phyloP scores from a whole-genome alignment of 1,140 invertebrate genomes.

The Zaprionus africanus region DNA sequence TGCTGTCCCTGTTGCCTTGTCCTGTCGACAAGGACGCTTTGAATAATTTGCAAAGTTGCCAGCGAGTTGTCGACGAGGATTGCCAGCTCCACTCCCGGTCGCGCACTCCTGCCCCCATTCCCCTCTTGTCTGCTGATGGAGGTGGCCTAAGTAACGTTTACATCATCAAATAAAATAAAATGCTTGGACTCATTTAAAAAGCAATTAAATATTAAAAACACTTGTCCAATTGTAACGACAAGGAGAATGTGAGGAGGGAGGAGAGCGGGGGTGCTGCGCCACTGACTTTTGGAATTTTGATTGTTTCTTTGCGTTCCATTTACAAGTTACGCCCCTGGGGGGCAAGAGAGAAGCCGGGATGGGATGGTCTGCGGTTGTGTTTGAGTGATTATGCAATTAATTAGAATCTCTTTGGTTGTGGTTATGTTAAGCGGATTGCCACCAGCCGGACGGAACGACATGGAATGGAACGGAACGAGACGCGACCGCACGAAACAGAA shows the following conservation, averaged over 20 bases:
- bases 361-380: constrained; percentile 58
- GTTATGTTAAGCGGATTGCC: constrained; percentile 47
- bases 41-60: constrained; percentile 78
- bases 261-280: neutral
- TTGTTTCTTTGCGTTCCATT: constrained; percentile 75
- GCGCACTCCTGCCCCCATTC: neutral
- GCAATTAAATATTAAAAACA: constrained; percentile 83
- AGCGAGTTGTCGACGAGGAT: constrained; percentile 38
- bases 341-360: neutral
- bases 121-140: constrained; percentile 21
- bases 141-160: constrained; percentile 76
- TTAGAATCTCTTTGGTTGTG: constrained; percentile 67
- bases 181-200: constrained; percentile 81
- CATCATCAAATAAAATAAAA: constrained; percentile 82
- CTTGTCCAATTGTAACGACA: constrained; percentile 63
- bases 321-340: constrained; percentile 45
- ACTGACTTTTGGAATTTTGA: constrained; percentile 78
- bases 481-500: neutral
- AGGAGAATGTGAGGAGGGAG: neutral
- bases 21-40: constrained; percentile 56
- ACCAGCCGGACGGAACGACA: constrained; percentile 21
- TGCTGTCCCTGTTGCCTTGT: constrained; percentile 4
- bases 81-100: constrained; percentile 27
- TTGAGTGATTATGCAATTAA: constrained; percentile 80
- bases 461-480: neutral